A percentile compares a stretch with the other conserved stretches of the same genome.
Conservation (phyloP, 2,797 vertebrate species). For the Spea hammondii region DNA sequence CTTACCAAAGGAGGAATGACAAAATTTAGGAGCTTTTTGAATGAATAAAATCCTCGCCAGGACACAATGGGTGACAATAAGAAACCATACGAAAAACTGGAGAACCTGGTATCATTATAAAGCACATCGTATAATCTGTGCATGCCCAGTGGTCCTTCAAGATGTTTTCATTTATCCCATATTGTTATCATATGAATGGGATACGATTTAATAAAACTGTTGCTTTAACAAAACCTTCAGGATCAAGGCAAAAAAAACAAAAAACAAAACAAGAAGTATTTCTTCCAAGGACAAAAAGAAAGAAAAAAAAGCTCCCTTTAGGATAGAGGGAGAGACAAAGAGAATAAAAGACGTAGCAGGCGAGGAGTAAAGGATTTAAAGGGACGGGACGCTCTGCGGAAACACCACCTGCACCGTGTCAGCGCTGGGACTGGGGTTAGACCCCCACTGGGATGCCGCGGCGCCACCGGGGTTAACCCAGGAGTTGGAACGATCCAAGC, state of each 20-base stretch:
- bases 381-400: constrained; percentile 56
- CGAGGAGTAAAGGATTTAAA: neutral
- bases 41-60: too few relatives aligned
- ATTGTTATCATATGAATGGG: too few relatives aligned
- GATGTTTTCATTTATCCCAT: too few relatives aligned
- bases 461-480: constrained; percentile 99
- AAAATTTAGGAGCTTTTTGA: too few relatives aligned
- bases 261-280: neutral
- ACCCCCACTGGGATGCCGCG: constrained; percentile 97
- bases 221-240: constrained; percentile 32
- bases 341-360: neutral
- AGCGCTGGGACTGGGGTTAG: constrained; percentile 94
- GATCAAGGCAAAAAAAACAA: neutral
- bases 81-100: too few relatives aligned
- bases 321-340: neutral
- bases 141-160: too few relatives aligned
- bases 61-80: too few relatives aligned
- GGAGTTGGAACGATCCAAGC: constrained; percentile 99
- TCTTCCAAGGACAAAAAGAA: neutral
- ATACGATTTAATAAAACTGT: neutral
- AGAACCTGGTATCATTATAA: too few relatives aligned
- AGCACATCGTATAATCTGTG: too few relatives aligned
- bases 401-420: constrained; percentile 97
- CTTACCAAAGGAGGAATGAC: too few relatives aligned
- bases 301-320: neutral